Conservation (phyloP, 2,113 vertebrate species). For the Cryptomyrus ogoouensis region DNA sequence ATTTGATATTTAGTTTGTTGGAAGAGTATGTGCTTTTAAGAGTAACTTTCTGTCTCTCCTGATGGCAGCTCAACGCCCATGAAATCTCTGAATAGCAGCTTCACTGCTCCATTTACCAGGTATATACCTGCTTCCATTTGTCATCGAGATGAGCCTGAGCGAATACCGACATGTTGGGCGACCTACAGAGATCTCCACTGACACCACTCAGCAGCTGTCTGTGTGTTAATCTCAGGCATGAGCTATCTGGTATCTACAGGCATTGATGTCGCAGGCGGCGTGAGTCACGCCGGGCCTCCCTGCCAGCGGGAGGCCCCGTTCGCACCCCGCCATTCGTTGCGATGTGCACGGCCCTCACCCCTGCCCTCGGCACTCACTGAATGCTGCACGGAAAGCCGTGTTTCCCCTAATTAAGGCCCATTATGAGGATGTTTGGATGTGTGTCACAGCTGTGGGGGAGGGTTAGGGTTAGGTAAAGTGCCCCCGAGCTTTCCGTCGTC, state of each 20-base stretch:
- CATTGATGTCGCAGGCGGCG: background rate
- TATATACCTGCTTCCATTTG: background rate
- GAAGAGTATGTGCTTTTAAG: background rate
- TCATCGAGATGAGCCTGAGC: background rate
- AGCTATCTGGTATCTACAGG: constrained; percentile 1
- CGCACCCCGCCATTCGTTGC: background rate
- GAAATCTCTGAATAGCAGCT: background rate
- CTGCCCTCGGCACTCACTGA: background rate
- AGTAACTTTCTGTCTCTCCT: background rate
- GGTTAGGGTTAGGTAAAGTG: background rate
- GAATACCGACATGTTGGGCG: background rate
- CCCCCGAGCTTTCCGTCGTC: constrained; percentile 32
- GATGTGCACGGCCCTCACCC: background rate
- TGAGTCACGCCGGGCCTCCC: background rate
- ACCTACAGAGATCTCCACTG: background rate
- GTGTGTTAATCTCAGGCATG: background rate
- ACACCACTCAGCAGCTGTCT: background rate
- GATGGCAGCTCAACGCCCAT: background rate
- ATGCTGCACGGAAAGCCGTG: background rate
- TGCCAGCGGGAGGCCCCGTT: background rate
- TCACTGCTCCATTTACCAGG: constrained; percentile 1
- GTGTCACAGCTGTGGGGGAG: constrained; percentile 17
- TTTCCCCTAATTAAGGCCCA: constrained; percentile 25
- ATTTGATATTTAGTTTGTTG: background rate
- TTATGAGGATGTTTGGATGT: constrained; percentile 25